Conservation (phyloP, 2,888 invertebrate genomes). For the Cyrtodaria siliqua region DNA sequence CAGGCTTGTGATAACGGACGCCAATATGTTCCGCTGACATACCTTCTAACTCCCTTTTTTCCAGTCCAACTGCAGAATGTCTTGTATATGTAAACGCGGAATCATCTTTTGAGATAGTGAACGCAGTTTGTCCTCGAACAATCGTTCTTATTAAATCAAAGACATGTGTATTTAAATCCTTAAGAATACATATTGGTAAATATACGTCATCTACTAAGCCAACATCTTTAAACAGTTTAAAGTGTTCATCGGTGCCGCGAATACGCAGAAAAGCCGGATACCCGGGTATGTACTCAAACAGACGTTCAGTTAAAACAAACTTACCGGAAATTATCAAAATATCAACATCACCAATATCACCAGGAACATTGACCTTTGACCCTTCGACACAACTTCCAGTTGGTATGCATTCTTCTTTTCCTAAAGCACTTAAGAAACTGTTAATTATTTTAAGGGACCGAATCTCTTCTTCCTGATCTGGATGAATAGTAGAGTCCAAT, state of each 20-base stretch:
- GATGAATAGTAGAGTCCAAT: too few species aligned
- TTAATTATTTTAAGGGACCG: too few species aligned
- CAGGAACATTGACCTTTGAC: constrained; percentile 25
- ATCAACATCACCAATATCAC: constrained; percentile 38
- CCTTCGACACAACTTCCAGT: constrained; percentile 37
- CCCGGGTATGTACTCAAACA: constrained; percentile 23
- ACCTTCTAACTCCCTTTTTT: not conserved
- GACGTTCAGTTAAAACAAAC: constrained; percentile 8
- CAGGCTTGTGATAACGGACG: not conserved
- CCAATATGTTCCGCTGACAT: not conserved
- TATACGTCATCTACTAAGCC: constrained; percentile 3
- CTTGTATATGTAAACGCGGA: not conserved
- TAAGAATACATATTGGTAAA: constrained; percentile 4
- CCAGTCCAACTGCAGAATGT: not conserved
- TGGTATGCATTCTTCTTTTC: constrained; percentile 10
- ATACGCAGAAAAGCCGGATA: constrained; percentile 38
- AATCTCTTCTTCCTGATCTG: too few species aligned
- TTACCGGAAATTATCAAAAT: constrained; percentile 21
- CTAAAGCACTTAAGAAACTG: not conserved
- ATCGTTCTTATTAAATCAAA: not conserved
- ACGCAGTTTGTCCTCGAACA: not conserved
- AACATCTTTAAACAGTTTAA: constrained; percentile 7
- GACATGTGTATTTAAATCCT: too few species aligned
- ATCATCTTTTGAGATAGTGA: not conserved
- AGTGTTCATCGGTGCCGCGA: constrained; percentile 5